These are phyloP conservation scores for Epizoanthus scotinus DNA, from an alignment of 92 coral and sea anemone genomes.

Conservation along the genomic window DNA sequence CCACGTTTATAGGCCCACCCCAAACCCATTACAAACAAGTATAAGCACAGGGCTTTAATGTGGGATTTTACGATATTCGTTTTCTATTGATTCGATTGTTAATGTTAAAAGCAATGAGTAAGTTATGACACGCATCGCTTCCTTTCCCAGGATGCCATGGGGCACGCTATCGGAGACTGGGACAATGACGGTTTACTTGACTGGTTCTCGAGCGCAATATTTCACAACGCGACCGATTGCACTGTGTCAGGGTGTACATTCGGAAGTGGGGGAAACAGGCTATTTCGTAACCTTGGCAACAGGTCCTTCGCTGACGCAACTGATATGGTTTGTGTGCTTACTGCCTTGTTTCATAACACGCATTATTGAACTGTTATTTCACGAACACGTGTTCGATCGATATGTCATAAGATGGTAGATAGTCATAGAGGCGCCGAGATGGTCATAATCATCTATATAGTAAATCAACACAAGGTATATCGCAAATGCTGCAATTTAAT, in stretches of 20 bases:
- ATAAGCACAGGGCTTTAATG: too few species aligned
- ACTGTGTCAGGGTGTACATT: slow-evolving; percentile 77
- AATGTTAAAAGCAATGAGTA: not conserved
- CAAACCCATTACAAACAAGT: too few species aligned
- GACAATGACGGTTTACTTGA: slow-evolving; percentile 87
- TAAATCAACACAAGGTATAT: too few species aligned
- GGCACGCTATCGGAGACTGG: slow-evolving; percentile 99
- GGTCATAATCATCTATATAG: too few species aligned
- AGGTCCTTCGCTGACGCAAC: slow-evolving; percentile 75
- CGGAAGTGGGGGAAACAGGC: slow-evolving; percentile 80
- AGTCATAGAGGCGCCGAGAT: too few species aligned
- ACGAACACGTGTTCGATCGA: too few species aligned
- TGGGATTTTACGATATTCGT: too few species aligned
- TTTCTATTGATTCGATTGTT: not conserved
- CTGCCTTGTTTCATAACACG: too few species aligned
- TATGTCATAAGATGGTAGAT: too few species aligned
- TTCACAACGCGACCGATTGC: slow-evolving; percentile 80
- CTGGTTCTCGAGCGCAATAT: slow-evolving; percentile 95
- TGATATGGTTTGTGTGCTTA: slow-evolving; percentile 49
- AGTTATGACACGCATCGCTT: not conserved
- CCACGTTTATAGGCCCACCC: too few species aligned
- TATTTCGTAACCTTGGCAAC: slow-evolving; percentile 83
- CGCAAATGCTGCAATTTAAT: too few species aligned
- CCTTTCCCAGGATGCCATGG: slow-evolving; percentile 89
- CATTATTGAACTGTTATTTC: too few species aligned